Evolutionary conservation across 2,888 invertebrate genomes (phyloP).

Genomic region (Eupithecia vulgata): DNA sequence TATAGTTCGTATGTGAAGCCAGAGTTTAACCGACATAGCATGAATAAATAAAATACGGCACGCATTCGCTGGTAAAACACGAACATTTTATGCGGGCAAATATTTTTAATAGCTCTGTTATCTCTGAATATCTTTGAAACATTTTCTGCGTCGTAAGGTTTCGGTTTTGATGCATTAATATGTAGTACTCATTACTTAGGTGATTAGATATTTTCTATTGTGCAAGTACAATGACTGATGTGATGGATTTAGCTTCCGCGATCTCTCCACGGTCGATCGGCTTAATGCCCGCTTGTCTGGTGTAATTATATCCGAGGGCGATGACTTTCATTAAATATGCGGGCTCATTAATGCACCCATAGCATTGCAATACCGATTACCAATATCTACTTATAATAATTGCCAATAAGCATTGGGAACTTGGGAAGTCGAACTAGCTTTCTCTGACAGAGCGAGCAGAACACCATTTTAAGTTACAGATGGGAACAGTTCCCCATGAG

Average conservation of each 20-base stretch:
- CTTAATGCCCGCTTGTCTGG: constrained; percentile 42
- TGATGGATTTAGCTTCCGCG: constrained; percentile 38
- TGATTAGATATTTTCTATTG: constrained; percentile 27
- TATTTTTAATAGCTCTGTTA: constrained; percentile 48
- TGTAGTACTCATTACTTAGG: constrained; percentile 13
- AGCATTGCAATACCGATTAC: constrained; percentile 55
- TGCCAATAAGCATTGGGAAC: constrained; percentile 23
- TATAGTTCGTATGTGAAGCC: constrained; percentile 53
- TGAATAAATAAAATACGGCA: constrained; percentile 40
- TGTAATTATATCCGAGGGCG: constrained; percentile 59
- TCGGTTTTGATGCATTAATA: background rate
- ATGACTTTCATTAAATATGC: constrained; percentile 60
- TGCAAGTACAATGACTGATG: constrained; percentile 14
- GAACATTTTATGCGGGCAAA: constrained; percentile 52
- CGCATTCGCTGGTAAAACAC: constrained; percentile 27
- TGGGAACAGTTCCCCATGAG: background rate
- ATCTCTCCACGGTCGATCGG: constrained; percentile 44
- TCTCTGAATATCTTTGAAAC: constrained; percentile 31
- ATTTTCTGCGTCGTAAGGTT: constrained; percentile 13
- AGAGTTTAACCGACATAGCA: constrained; percentile 52
- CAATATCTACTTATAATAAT: constrained; percentile 30
- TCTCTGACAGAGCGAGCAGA: background rate
- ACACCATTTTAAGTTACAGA: background rate
- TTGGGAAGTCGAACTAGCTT: constrained; percentile 24
- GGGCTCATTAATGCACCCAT: constrained; percentile 69